Evolutionary conservation across 2,113 vertebrate species (phyloP).

Genomic region (Ariopsis seemanni): DNA sequence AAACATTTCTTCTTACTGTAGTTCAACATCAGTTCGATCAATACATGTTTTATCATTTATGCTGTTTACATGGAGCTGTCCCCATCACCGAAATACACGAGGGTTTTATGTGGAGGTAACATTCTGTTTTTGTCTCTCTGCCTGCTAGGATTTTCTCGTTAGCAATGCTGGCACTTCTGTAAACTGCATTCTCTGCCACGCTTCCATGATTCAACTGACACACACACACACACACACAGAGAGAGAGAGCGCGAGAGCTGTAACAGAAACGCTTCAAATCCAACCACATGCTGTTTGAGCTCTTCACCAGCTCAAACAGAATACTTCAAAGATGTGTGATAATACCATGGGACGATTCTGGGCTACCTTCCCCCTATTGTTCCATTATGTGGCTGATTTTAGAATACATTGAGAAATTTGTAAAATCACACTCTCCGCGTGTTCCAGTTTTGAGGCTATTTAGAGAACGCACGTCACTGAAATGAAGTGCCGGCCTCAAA

Average conservation of each 20-base stretch:
- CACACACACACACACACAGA: not conserved
- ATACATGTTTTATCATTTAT: not conserved
- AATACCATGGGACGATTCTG: constrained; percentile 27
- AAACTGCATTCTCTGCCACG: not conserved
- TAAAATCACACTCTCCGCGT: not conserved
- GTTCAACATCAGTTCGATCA: not conserved
- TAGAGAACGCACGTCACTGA: not conserved
- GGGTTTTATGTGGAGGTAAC: not conserved
- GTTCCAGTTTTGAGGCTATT: not conserved
- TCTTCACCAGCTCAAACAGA: constrained; percentile 38
- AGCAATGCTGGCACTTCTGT: constrained; percentile 4
- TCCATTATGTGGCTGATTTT: constrained; percentile 29
- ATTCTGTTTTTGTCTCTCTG: not conserved
- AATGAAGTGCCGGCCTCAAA: not conserved
- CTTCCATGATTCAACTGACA: constrained; percentile 3
- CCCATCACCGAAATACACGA: not conserved
- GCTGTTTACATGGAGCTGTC: not conserved
- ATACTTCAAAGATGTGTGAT: constrained; percentile 37
- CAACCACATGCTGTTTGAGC: constrained; percentile 17
- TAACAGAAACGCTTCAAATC: constrained; percentile 35
- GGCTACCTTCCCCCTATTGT: not conserved
- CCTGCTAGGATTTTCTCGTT: constrained; percentile 7
- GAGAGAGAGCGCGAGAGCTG: not conserved
- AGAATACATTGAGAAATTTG: constrained; percentile 4
- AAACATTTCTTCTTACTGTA: not conserved